These are phyloP conservation scores for Oxyteleia sp. DNA, from an alignment of 2,888 invertebrate species.

Conservation along the genomic window DNA sequence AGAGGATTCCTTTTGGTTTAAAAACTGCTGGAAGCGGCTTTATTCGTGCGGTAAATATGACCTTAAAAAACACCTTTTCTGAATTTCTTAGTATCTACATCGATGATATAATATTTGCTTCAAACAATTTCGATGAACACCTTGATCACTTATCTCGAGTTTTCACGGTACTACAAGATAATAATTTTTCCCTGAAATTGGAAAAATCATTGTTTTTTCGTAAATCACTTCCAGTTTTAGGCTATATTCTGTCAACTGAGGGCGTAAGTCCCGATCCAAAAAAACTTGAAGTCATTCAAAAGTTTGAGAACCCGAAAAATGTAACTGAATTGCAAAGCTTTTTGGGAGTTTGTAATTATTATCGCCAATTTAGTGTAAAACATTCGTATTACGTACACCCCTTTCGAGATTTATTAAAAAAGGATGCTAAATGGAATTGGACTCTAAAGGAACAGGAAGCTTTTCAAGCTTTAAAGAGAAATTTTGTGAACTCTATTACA, in stretches of 20 bases:
- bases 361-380: constrained; percentile 35
- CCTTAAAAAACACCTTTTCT: neutral
- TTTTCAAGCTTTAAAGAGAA: neutral
- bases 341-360: constrained; percentile 46
- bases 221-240: constrained; percentile 13
- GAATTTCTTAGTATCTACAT: constrained; percentile 3
- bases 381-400: constrained; percentile 30
- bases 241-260: neutral
- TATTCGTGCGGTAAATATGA: neutral
- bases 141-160: constrained; percentile 69
- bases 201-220: constrained; percentile 75
- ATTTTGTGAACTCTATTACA: neutral
- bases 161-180: constrained; percentile 63
- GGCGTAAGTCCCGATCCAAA: constrained; percentile 30
- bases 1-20: neutral
- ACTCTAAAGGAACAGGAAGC: too few relatives aligned
- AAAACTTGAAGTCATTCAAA: constrained; percentile 69
- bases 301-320: constrained; percentile 74
- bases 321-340: constrained; percentile 74
- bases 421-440: neutral
- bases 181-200: constrained; percentile 75
- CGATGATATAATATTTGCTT: constrained; percentile 12
- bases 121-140: constrained; percentile 68
- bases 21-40: neutral
- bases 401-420: neutral